Conservation (phyloP, 2,888 invertebrate species). For the Calameuta filiformis region DNA sequence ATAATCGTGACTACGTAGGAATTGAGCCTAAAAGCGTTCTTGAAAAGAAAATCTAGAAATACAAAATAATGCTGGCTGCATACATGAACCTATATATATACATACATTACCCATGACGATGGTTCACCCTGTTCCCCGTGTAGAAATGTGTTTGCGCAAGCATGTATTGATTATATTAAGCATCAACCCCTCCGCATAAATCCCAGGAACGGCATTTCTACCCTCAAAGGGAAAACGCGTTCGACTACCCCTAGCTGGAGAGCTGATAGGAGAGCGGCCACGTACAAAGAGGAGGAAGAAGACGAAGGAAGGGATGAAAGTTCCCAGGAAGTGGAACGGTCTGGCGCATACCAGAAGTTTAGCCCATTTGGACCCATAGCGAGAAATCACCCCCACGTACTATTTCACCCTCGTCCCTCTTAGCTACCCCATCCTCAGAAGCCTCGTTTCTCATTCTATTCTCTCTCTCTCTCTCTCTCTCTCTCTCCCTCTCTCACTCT, state of each 20-base stretch:
- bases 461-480: no score
- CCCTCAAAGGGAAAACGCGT: slow-evolving; percentile 1
- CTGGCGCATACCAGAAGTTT: slow-evolving; percentile 5
- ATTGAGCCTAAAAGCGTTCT: not conserved
- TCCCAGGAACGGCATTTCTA: not conserved
- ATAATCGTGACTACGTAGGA: not conserved
- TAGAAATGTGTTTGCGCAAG: slow-evolving; percentile 18
- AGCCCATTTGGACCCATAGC: not conserved
- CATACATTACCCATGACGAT: not conserved
- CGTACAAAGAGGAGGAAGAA: not conserved
- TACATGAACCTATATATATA: no score
- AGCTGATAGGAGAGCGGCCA: not conserved
- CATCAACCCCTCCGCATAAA: slow-evolving; percentile 16
- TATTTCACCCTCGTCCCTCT: not conserved
- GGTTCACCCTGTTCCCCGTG: not conserved
- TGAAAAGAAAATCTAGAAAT: not conserved
- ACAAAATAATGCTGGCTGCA: not conserved
- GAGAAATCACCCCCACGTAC: not conserved
- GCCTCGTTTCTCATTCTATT: not conserved
- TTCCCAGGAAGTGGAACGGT: not conserved
- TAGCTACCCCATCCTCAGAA: not conserved
- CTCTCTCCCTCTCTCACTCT: no score
- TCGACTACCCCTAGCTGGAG: not conserved
- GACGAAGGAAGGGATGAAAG: not conserved
- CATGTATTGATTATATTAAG: slow-evolving; percentile 22